Percentiles rank a stretch among this genome's conserved stretches.
phyloP scores from a whole-genome alignment of 1,140 invertebrate species.

The Ips typographus region DNA sequence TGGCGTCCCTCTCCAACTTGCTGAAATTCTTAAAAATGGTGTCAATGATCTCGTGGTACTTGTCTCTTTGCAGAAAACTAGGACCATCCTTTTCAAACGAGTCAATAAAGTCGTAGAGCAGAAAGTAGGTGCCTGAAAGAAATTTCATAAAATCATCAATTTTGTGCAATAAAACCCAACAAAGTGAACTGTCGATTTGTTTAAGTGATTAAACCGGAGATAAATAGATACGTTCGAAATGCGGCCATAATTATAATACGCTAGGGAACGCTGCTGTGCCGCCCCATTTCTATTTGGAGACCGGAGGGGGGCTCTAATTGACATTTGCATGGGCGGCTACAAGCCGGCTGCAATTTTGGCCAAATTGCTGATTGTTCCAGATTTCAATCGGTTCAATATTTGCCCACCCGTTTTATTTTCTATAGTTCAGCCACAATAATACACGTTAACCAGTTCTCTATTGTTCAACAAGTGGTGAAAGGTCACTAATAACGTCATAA shows the following conservation, averaged over 20 bases:
- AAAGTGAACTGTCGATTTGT: neutral
- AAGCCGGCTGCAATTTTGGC: conserved; percentile 17
- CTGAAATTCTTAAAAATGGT: conserved; percentile 86
- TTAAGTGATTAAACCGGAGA: conserved; percentile 2
- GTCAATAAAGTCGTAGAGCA: conserved; percentile 88
- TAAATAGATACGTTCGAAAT: conserved; percentile 10
- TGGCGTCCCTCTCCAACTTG: conserved; percentile 80
- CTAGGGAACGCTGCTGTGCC: conserved; percentile 7
- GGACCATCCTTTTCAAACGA: conserved; percentile 85
- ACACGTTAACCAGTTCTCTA: too few relatives aligned
- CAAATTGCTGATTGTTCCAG: conserved; percentile 22
- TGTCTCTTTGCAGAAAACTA: conserved; percentile 75
- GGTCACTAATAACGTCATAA: too few relatives aligned
- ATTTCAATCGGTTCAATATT: conserved; percentile 14
- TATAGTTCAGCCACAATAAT: too few relatives aligned
- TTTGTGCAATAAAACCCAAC: too few relatives aligned
- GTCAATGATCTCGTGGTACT: conserved; percentile 83
- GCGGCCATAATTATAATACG: conserved; percentile 16
- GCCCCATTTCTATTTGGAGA: conserved; percentile 10
- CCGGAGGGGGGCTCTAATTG: conserved; percentile 4
- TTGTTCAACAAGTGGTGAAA: too few relatives aligned
- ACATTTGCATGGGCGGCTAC: conserved; percentile 17
- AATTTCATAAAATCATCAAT: too few relatives aligned
- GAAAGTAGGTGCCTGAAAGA: conserved; percentile 81
- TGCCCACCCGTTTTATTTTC: neutral